Conservation (phyloP, 1,140 invertebrate genomes). For the Vanessa atalanta region DNA sequence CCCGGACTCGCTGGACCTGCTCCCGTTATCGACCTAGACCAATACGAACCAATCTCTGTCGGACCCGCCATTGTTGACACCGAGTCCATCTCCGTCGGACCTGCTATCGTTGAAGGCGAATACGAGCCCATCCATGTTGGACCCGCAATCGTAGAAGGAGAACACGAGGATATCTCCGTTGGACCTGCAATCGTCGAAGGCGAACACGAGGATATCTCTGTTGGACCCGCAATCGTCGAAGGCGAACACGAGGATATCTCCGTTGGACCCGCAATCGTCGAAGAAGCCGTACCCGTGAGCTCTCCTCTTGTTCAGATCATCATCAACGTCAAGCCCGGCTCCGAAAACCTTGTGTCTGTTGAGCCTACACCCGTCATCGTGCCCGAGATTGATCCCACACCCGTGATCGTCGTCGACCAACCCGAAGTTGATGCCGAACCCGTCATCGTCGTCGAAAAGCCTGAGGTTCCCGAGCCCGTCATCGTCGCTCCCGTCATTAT, state of each 20-base stretch:
- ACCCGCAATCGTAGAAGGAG: conserved; percentile 30
- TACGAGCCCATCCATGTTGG: conserved; percentile 19
- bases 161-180: conserved; percentile 25
- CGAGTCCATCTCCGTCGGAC: neutral
- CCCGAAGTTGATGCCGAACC: neutral
- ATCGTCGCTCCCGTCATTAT: neutral
- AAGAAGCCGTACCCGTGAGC: conserved; percentile 3
- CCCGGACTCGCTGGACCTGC: conserved; percentile 28
- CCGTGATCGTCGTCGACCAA: neutral
- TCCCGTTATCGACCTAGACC: conserved; percentile 19
- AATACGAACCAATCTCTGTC: conserved; percentile 13
- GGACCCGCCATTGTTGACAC: neutral
- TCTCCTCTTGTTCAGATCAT: conserved; percentile 64
- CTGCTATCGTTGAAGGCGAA: conserved; percentile 25
- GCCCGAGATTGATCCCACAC: neutral
- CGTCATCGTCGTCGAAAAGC: conserved; percentile 15
- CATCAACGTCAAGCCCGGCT: conserved; percentile 52
- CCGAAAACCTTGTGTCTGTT: conserved; percentile 25
- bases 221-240: neutral
- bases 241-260: neutral
- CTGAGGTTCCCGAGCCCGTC: neutral
- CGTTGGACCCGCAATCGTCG: conserved; percentile 32
- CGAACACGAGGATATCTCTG: neutral
- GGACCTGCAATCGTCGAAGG: conserved; percentile 44
- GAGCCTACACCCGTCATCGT: conserved; percentile 15